Conservation (phyloP, 2,113 vertebrate species). For the Brachyhypopomus occidentalis region DNA sequence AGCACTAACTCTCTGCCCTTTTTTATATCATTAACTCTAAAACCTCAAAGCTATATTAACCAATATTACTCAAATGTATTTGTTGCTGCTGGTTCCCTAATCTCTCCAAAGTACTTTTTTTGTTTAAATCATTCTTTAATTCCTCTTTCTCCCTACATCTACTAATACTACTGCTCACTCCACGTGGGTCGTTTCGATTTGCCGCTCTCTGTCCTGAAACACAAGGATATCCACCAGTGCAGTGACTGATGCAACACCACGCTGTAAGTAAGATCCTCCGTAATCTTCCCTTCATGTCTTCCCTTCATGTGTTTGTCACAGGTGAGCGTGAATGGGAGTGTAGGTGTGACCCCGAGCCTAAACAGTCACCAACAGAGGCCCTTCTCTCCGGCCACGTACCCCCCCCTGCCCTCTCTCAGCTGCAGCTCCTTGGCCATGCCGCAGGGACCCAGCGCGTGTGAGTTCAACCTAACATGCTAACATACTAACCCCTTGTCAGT, state of each 20-base stretch:
- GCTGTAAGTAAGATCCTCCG: no score
- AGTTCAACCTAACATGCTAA: slow-evolving; percentile 53
- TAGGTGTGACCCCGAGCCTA: slow-evolving; percentile 75
- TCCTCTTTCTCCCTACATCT: not conserved
- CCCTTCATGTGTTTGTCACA: slow-evolving; percentile 55
- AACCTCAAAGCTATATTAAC: not conserved
- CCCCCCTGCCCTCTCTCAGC: slow-evolving; percentile 76
- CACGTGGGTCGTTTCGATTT: not conserved
- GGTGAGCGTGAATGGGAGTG: slow-evolving; percentile 82
- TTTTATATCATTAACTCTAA: not conserved
- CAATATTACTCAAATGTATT: not conserved
- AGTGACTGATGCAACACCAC: no score
- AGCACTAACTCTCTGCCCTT: slow-evolving; percentile 48
- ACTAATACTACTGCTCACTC: not conserved
- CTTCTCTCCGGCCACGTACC: slow-evolving; percentile 81
- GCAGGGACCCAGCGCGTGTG: slow-evolving; percentile 79
- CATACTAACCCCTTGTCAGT: not conserved
- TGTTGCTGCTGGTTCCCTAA: not conserved
- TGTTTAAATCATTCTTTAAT: no score
- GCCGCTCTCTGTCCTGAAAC: not conserved
- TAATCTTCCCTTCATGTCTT: not conserved
- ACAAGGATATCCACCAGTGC: not conserved
- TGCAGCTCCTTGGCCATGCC: slow-evolving; percentile 78
- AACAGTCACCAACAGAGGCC: slow-evolving; percentile 83
- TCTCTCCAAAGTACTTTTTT: not conserved